These are phyloP conservation scores for Nothobranchius furzeri DNA, from an alignment of 2,113 vertebrate genomes.

Conservation along the genomic window DNA sequence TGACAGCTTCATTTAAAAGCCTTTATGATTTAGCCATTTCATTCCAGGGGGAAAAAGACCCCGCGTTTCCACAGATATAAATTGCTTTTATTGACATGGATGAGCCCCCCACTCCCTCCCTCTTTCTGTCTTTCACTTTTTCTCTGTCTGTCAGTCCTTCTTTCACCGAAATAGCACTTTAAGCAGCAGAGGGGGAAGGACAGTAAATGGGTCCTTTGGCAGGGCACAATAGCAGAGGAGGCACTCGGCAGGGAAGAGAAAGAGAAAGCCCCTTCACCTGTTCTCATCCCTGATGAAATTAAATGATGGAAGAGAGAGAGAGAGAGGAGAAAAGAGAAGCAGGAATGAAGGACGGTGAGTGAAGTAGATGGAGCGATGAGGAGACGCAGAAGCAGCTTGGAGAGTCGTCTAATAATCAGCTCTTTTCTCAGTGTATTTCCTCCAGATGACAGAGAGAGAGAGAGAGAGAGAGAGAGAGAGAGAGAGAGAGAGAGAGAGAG, in stretches of 20 bases:
- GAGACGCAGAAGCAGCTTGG: constrained; percentile 61
- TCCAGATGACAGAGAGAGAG: constrained; percentile 57
- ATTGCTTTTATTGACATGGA: constrained; percentile 47
- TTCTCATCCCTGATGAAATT: constrained; percentile 67
- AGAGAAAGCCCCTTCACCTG: constrained; percentile 60
- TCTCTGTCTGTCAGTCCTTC: constrained; percentile 40
- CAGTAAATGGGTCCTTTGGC: constrained; percentile 71
- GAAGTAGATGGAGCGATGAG: constrained; percentile 57
- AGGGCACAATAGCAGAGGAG: constrained; percentile 64
- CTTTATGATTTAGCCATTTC: constrained; percentile 34
- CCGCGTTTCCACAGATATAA: constrained; percentile 22
- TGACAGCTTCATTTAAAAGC: constrained; percentile 25
- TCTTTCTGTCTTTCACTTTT: constrained; percentile 15
- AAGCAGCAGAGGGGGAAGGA: constrained; percentile 46
- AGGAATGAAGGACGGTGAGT: constrained; percentile 43
- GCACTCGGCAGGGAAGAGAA: constrained; percentile 55
- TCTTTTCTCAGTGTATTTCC: constrained; percentile 67
- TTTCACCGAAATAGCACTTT: constrained; percentile 60
- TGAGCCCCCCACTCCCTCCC: constrained; percentile 22
- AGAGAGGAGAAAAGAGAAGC: constrained; percentile 46
- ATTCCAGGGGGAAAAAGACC: constrained; percentile 30
- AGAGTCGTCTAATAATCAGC: constrained; percentile 74
- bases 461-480: constrained; percentile 17
- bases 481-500: constrained; percentile 27
- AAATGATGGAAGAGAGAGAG: constrained; percentile 57